Evolutionary conservation across 2,797 vertebrate species (phyloP).

Genomic region (Acipenser transmontanus): DNA sequence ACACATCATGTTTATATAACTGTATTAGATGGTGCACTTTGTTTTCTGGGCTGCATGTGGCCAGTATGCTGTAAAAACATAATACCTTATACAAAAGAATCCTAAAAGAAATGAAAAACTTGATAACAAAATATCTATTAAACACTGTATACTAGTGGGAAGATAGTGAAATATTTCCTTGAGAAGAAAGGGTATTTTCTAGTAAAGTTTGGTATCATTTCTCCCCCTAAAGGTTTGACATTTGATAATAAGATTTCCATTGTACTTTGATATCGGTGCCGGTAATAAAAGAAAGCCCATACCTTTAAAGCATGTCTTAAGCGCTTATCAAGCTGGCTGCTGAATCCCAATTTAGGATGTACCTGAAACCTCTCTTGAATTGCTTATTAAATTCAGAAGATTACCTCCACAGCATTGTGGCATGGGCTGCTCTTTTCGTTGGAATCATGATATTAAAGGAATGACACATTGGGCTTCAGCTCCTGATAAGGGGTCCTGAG

Average conservation of each 20-base stretch:
- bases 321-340: constrained; percentile 32
- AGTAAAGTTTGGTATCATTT: neutral
- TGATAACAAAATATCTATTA: too few species aligned
- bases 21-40: too few species aligned
- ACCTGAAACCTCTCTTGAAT: constrained; percentile 39
- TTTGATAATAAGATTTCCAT: constrained; percentile 32
- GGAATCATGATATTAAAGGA: constrained; percentile 37
- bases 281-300: constrained; percentile 25
- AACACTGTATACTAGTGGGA: too few species aligned
- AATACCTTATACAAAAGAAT: too few species aligned
- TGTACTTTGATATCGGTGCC: constrained; percentile 30
- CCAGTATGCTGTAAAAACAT: too few species aligned
- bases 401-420: constrained; percentile 34
- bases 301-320: constrained; percentile 34
- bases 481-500: constrained; percentile 35
- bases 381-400: constrained; percentile 39
- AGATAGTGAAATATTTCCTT: too few species aligned
- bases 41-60: too few species aligned
- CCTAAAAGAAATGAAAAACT: too few species aligned
- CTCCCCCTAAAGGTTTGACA: constrained; percentile 21
- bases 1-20: too few species aligned
- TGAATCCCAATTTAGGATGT: constrained; percentile 33
- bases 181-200: too few species aligned
- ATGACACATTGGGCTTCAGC: constrained; percentile 26
- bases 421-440: constrained; percentile 29